Evolutionary conservation across 1,140 invertebrate genomes (phyloP), one percentile per base, ranked within the genome.

Genomic region (Drepana arcuata): DNA sequence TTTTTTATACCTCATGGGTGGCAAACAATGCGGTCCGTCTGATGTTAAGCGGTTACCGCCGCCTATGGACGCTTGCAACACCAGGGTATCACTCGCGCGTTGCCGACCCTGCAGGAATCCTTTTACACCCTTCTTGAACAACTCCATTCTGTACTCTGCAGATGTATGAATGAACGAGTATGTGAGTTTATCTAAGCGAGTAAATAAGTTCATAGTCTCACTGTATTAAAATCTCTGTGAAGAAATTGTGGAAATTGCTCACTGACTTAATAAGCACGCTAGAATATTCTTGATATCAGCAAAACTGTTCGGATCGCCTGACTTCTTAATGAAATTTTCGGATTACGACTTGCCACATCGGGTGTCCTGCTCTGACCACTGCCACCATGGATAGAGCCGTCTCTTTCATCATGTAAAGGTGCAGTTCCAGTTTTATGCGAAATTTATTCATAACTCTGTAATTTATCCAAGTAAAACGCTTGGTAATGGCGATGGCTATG

Each of bases 381-480:
- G 0, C 7, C 11, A 25, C 21, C 18, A 25, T 27, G 26, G 18
- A 58, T 79, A 63, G 30, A 33, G 30, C 50, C 43, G 36, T 69
- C 68, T 46, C 71, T 47, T 30, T 69, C 60, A 14, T 46, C 61
- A 38, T 63, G 62, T 63, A 55, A 77, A 75, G 66, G 66, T 79
- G 77, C 72, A 81, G 60, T 70, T 53, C 45, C 34, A 65, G 61
- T 81, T 81, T 79, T 81, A 81, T 81, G 77, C 51, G 69, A 82
- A 75, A 82, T 78, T 82, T 82, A 82, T 82, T 82, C 77, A 82
- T 82, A 82, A 79, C 72, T 61, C 57, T 61, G 74, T 82, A 81
- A 81, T 82, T 79, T 70, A 79, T 74, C 63, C 66, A 61, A 74
- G 73, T 71, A 65, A 74, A 74, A 69, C 62, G 68, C 51, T 58